These are phyloP conservation scores for Neodiprion pinetum DNA, from an alignment of 1,140 invertebrate species.

Conservation along the genomic window DNA sequence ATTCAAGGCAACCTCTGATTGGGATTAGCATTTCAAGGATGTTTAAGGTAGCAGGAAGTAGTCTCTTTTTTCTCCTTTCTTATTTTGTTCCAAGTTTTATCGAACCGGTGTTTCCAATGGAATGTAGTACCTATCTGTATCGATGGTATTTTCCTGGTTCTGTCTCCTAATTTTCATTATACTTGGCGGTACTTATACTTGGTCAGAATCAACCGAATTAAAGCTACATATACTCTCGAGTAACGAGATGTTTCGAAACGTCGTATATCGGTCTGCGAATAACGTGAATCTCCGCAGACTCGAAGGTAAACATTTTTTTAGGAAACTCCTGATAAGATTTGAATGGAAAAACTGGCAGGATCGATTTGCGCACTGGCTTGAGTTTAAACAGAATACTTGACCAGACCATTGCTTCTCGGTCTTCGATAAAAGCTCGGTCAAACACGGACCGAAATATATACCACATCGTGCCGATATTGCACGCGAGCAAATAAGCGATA, in stretches of 20 bases:
- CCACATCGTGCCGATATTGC: not conserved
- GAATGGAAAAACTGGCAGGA: not conserved
- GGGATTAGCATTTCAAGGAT: conserved; percentile 4
- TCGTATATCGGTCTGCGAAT: not conserved
- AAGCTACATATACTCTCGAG: too few species aligned
- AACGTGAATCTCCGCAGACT: not conserved
- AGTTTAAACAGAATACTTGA: not conserved
- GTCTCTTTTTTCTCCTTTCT: too few species aligned
- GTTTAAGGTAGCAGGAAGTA: not conserved
- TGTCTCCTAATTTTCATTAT: too few species aligned
- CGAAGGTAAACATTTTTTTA: not conserved
- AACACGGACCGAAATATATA: not conserved
- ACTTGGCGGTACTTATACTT: too few species aligned
- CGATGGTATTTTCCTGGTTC: too few species aligned
- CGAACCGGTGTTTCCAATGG: too few species aligned
- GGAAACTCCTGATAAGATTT: not conserved
- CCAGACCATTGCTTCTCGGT: not conserved
- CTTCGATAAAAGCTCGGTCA: not conserved
- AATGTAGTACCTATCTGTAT: too few species aligned
- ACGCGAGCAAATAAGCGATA: not conserved
- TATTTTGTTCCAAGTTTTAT: too few species aligned
- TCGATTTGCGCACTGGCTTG: not conserved
- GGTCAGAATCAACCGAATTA: too few species aligned
- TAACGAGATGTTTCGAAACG: not conserved
- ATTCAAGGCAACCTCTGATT: not conserved